Evolutionary conservation across 2,113 vertebrate species (phyloP).

Genomic region (Puntigrus tetrazona): DNA sequence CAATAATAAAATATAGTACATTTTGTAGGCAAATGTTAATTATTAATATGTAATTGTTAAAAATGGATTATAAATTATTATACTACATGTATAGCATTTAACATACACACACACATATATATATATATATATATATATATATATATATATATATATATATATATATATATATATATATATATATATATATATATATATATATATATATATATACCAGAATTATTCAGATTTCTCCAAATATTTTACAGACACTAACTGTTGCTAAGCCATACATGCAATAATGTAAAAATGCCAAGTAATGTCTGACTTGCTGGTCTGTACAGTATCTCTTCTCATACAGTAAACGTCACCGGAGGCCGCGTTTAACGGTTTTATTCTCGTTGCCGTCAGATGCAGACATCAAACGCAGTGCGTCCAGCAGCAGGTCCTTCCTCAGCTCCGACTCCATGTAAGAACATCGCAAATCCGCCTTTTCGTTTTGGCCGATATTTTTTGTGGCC

Average conservation of each 20-base stretch:
- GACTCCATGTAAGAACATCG: slow-evolving; percentile 80
- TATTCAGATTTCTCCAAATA: background rate
- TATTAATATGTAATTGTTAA: no score
- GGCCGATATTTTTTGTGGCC: background rate
- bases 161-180: no score
- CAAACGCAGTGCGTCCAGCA: slow-evolving; percentile 77
- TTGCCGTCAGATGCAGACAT: slow-evolving; percentile 85
- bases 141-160: no score
- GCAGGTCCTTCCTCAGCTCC: slow-evolving; percentile 80
- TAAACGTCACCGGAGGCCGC: background rate
- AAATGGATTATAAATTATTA: no score
- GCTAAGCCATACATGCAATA: background rate
- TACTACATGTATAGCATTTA: no score
- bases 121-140: no score
- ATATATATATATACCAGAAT: no score
- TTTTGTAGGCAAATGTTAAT: no score
- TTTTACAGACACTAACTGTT: background rate
- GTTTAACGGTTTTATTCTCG: background rate
- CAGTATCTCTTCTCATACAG: background rate
- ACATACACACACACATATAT: no score
- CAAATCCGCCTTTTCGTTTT: background rate
- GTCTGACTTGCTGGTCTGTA: background rate
- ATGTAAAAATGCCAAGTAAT: background rate
- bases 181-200: no score
- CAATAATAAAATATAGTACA: no score